phyloP scores from a whole-genome alignment of 1,140 invertebrate species.

The Acromyrmex charruanus region DNA sequence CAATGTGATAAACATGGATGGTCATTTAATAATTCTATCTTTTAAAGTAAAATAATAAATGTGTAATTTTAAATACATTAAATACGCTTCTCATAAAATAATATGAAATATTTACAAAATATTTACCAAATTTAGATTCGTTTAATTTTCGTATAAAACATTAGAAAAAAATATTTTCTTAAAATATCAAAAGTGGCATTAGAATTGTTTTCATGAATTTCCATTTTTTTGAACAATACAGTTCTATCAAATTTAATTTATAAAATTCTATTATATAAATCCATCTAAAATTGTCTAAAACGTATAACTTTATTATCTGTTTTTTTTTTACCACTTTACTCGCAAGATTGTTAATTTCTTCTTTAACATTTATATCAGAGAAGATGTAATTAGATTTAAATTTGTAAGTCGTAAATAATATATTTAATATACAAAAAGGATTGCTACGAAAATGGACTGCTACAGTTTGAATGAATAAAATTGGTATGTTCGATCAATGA shows the following conservation, averaged over 20 bases:
- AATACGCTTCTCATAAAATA: background rate
- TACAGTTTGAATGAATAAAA: background rate
- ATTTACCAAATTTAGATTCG: background rate
- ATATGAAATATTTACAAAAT: background rate
- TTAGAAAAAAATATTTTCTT: background rate
- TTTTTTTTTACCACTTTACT: background rate
- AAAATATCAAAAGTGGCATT: background rate
- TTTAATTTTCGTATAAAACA: background rate
- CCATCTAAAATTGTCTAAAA: background rate
- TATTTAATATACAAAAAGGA: background rate
- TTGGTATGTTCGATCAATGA: conserved; percentile 33
- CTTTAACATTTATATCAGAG: background rate
- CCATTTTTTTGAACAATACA: background rate
- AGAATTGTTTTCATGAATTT: background rate
- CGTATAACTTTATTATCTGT: background rate
- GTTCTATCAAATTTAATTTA: conserved; percentile 2
- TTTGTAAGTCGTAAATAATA: background rate
- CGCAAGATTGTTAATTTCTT: background rate
- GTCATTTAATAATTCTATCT: background rate
- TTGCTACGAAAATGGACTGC: background rate
- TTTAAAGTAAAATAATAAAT: background rate
- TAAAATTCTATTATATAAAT: background rate
- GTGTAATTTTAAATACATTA: background rate
- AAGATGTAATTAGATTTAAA: background rate
- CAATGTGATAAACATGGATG: background rate